phyloP scores from a whole-genome alignment of 1,140 invertebrate genomes.

The Papilio xuthus region DNA sequence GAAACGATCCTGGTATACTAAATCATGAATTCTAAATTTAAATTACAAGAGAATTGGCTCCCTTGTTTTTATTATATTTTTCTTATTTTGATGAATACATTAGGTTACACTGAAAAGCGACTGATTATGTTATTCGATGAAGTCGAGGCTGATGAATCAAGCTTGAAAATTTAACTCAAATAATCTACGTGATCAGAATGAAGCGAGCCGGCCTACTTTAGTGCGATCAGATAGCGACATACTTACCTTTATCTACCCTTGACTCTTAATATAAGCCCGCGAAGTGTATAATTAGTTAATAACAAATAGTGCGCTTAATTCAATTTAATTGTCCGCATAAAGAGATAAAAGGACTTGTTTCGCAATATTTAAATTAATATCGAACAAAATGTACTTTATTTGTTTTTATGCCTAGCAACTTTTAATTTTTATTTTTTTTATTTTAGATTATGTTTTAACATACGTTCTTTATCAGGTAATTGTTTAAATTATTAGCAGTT shows the following conservation, averaged over 20 bases:
- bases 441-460: no score
- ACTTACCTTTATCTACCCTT: slow-evolving; percentile 9
- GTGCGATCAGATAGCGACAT: slow-evolving; percentile 62
- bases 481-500: no score
- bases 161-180: slow-evolving; percentile 63
- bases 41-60: no score
- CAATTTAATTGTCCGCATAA: not conserved
- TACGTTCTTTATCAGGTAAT: no score
- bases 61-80: not conserved
- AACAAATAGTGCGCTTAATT: not conserved
- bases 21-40: no score
- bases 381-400: no score
- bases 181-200: slow-evolving; percentile 68
- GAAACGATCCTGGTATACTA: no score
- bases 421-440: no score
- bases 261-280: not conserved
- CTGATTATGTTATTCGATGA: slow-evolving; percentile 65
- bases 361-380: no score
- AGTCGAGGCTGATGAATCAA: slow-evolving; percentile 63
- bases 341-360: no score
- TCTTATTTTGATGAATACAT: slow-evolving; percentile 41
- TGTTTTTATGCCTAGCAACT: no score
- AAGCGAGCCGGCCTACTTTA: slow-evolving; percentile 53
- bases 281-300: slow-evolving; percentile 10
- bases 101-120: slow-evolving; percentile 62